These are phyloP conservation scores for Brachyistius frenatus DNA, from an alignment of 2,113 vertebrate species.

Conservation along the genomic window DNA sequence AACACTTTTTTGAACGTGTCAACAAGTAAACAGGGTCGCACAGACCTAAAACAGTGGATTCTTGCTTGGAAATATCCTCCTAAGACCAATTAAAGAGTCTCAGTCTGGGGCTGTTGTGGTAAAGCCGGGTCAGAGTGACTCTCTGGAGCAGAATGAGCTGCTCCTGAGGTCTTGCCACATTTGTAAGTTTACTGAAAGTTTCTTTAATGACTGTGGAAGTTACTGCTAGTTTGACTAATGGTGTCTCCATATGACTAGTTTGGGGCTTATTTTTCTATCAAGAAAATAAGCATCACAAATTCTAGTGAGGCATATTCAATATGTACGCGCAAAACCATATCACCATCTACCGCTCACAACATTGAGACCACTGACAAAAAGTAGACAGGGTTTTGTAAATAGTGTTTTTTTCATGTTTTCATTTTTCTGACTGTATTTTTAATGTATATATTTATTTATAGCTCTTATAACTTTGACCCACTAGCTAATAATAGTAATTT, in stretches of 20 bases:
- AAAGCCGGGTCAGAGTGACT: slow-evolving; percentile 29
- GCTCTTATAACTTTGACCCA: slow-evolving; percentile 2
- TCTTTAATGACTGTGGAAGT: slow-evolving; percentile 13
- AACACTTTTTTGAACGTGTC: slow-evolving; percentile 48
- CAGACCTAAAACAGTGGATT: slow-evolving; percentile 48
- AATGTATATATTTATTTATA: too few relatives aligned
- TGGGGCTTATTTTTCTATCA: not conserved
- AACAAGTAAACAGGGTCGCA: slow-evolving; percentile 53
- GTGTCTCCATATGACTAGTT: not conserved
- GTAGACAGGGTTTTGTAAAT: not conserved
- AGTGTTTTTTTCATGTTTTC: not conserved
- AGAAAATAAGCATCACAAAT: too few relatives aligned
- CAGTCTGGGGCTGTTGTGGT: slow-evolving; percentile 13
- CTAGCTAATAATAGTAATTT: not conserved
- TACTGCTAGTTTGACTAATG: slow-evolving; percentile 11
- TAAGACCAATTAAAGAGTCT: slow-evolving; percentile 63
- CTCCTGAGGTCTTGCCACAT: slow-evolving; percentile 34
- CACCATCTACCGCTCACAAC: too few relatives aligned
- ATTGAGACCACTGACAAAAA: too few relatives aligned
- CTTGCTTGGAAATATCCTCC: slow-evolving; percentile 53
- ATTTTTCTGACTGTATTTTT: slow-evolving; percentile 3
- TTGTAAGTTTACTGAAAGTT: slow-evolving; percentile 25
- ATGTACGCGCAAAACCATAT: too few relatives aligned
- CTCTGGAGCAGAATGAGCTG: slow-evolving; percentile 29
- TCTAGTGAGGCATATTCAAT: too few relatives aligned